Conservation (phyloP, 2,113 vertebrate genomes). For the Archocentrus centrarchus region DNA sequence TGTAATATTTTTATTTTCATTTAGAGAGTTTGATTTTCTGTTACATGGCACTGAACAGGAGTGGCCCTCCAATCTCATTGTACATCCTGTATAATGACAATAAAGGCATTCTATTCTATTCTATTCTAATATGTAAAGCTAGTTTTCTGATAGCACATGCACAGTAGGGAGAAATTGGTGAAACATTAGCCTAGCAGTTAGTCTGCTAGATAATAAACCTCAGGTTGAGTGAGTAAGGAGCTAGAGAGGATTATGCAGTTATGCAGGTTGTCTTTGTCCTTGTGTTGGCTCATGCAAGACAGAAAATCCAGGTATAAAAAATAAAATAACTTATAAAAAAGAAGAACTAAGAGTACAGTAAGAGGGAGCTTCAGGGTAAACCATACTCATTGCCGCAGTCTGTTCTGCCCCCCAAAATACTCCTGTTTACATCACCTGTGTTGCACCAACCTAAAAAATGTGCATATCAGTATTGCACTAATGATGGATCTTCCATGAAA, state of each 20-base stretch:
- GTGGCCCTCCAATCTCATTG: too few species aligned
- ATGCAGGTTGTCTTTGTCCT: not conserved
- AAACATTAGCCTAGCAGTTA: not conserved
- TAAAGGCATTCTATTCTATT: too few species aligned
- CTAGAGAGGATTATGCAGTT: not conserved
- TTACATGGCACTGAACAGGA: too few species aligned
- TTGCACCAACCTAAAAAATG: slow-evolving; percentile 16
- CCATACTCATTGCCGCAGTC: not conserved
- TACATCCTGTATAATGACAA: too few species aligned
- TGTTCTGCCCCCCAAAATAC: slow-evolving; percentile 7
- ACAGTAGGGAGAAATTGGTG: not conserved
- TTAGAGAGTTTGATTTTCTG: too few species aligned
- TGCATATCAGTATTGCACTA: slow-evolving; percentile 1
- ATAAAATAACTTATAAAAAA: slow-evolving; percentile 1
- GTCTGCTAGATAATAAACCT: not conserved
- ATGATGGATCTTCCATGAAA: slow-evolving; percentile 40
- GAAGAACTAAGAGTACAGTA: not conserved
- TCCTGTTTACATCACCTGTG: slow-evolving; percentile 43
- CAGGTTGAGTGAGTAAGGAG: not conserved
- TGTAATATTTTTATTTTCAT: too few species aligned
- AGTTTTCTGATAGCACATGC: not conserved
- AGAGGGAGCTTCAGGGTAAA: not conserved
- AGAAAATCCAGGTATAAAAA: slow-evolving; percentile 7
- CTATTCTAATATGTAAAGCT: slow-evolving; percentile 7
- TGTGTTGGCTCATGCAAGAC: not conserved